Evolutionary conservation across 1,140 invertebrate genomes (phyloP).

Genomic region (Solen grandis): DNA sequence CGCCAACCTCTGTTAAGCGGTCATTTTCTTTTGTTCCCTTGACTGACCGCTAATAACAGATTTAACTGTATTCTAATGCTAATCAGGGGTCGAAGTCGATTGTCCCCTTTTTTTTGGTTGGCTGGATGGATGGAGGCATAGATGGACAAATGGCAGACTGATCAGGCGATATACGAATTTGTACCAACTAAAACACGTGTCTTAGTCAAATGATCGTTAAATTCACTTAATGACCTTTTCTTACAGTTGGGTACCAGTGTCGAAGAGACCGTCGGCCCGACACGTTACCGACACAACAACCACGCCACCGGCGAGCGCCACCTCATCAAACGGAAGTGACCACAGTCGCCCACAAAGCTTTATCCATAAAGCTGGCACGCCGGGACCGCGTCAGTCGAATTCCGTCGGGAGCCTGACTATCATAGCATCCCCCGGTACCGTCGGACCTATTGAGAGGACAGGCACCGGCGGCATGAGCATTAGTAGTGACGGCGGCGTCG

Average conservation of each 20-base stretch:
- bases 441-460: neutral
- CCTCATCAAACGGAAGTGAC: conserved; percentile 50
- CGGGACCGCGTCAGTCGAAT: neutral
- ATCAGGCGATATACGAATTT: no score
- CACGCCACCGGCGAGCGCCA: conserved; percentile 26
- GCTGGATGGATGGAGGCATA: no score
- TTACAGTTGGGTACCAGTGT: conserved; percentile 47
- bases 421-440: neutral
- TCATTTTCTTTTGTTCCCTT: no score
- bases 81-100: no score
- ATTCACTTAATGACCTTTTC: neutral
- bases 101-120: no score
- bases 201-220: no score
- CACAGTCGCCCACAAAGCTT: conserved; percentile 45
- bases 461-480: neutral
- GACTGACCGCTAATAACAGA: no score
- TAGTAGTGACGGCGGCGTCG: neutral
- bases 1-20: no score
- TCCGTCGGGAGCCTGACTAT: neutral
- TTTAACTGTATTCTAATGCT: no score
- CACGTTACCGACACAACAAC: conserved; percentile 21
- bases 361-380: conserved; percentile 35
- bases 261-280: conserved; percentile 29
- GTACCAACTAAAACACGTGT: no score
- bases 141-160: no score